phyloP scores from a whole-genome alignment of 2,888 invertebrate species.

The Tetragonisca angustula region DNA sequence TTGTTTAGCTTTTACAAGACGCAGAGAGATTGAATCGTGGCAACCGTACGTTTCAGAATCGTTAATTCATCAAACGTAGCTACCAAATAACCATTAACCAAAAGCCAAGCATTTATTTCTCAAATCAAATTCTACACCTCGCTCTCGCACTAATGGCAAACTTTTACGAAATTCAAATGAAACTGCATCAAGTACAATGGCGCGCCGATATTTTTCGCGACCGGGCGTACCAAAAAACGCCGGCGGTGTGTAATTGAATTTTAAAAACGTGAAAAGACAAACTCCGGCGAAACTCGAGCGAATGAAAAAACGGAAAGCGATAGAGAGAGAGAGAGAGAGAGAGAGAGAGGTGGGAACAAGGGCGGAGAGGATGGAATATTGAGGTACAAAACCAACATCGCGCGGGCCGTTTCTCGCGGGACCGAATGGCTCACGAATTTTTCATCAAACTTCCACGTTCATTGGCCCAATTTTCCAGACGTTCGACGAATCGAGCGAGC shows the following conservation, averaged over 20 bases:
- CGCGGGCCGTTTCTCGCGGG: conserved; percentile 3
- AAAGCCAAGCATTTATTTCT: too few species aligned
- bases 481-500: conserved; percentile 1
- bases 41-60: too few species aligned
- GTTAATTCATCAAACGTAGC: too few species aligned
- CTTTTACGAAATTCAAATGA: too few species aligned
- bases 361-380: too few species aligned
- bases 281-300: neutral
- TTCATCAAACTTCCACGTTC: conserved; percentile 35
- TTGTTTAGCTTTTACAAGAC: too few species aligned
- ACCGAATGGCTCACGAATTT: conserved; percentile 7
- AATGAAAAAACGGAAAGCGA: neutral
- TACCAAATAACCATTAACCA: too few species aligned
- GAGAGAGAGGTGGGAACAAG: too few species aligned
- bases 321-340: neutral
- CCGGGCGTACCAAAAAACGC: neutral
- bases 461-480: conserved; percentile 30
- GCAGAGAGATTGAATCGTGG: too few species aligned
- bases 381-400: neutral
- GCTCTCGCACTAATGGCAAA: too few species aligned
- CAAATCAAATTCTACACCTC: too few species aligned
- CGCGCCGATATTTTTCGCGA: neutral
- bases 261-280: neutral
- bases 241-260: neutral
- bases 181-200: neutral